Conservation (phyloP, 2,888 invertebrate genomes). For the Cantharis flavilabris region DNA sequence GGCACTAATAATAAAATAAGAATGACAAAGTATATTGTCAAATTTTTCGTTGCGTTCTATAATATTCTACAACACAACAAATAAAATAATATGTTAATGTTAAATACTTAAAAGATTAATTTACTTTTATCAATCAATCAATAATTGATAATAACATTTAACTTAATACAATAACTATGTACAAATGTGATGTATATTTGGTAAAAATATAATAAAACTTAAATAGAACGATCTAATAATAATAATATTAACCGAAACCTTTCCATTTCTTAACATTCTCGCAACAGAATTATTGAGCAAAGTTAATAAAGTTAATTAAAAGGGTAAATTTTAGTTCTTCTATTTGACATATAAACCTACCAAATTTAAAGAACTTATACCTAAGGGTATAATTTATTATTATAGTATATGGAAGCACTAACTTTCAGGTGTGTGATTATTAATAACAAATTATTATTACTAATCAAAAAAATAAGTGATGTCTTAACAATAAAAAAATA, state of each 20-base stretch:
- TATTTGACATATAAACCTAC: not conserved
- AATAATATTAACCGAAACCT: not conserved
- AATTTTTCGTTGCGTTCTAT: not conserved
- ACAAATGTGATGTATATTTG: not conserved
- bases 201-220: not conserved
- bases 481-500: not conserved
- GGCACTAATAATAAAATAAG: constrained; percentile 11
- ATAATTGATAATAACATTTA: not conserved
- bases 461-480: not conserved
- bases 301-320: not conserved
- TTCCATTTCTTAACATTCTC: not conserved
- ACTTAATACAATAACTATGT: not conserved
- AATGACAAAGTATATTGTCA: not conserved
- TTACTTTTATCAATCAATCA: not conserved
- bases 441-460: not conserved
- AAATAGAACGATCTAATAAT: not conserved
- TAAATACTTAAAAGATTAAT: not conserved
- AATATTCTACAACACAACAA: not conserved
- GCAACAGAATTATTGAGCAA: not conserved
- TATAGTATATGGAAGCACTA: constrained; percentile 2
- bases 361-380: not conserved
- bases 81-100: not conserved
- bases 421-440: constrained; percentile 4
- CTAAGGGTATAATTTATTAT: not conserved
- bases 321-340: not conserved